Evolutionary conservation across 2,113 vertebrate species (phyloP), one percentile per base, ranked within the genome.

Genomic region (Aldabrachelys gigantea): DNA sequence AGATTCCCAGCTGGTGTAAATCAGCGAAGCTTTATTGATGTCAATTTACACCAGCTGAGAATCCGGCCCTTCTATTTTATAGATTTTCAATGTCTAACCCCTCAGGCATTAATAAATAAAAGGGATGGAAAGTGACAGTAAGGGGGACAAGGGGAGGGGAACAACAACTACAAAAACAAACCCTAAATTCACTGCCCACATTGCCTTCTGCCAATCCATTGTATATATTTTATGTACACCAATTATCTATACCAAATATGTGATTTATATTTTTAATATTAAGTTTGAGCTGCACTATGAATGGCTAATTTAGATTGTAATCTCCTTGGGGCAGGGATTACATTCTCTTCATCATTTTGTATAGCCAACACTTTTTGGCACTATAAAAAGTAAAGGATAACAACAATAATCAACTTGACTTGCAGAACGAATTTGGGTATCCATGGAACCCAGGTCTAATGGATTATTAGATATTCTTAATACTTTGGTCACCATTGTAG

Each of bases 141-240:
- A 59, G 50, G 52, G 17, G 3, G 1, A 53, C 21, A 35, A 0
- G 0, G 0, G 17, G 38, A 8, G 31, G 35, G 25, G 83, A 59
- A 47, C 0, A 0, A 52, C 80, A 19, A 21, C 21, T 6, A 25
- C 25, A 81, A 41, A 72, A 80, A 52, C 17, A 57, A 41, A 65
- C 31, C 13, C 38, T 38, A 35, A 62, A 31, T 76, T 35, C 21
- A 6, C 53, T 5, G 54, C 8, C 1, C 0, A 0, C 3, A 25
- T 1, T 0, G 52, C 22, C 80, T 89, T 84, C 59, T 24, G 56
- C 31, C 57, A 5, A 5, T 3, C 41, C 27, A 2, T 78, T 3
- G 2, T 1, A 13, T 9, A 44, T 1, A 0, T 29, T 53, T 21
- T 62, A 16, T 22, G 21, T 49, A 72, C 12, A 31, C 72, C n/a